Base-by-base conservation (phyloP, 2,113 vertebrate genomes). In the Gymnocephalus cernua region DNA sequence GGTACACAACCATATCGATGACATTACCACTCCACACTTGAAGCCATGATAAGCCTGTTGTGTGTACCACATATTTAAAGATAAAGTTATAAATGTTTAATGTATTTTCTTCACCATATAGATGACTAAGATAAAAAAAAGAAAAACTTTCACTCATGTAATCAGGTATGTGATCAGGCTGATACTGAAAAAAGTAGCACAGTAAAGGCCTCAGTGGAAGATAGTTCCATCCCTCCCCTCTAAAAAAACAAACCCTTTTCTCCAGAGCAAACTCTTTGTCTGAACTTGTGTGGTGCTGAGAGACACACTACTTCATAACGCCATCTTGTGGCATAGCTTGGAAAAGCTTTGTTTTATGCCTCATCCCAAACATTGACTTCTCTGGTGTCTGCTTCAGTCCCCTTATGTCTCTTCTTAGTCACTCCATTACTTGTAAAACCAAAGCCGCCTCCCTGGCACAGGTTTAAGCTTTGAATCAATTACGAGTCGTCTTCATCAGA, bases 291-390 rank as follows among this genome's bases (percentile, higher is more conserved):
- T 48, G 32, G 38, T 58, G 64, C 44, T 51, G 58, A n/a, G 21
- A 56, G 82, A 84, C 21, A 84, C 18, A 9, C 65, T 77, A 87
- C 80, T 81, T 74, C 56, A 84, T 29, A 89, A 85, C 77, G 83
- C 92, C 93, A 93, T 92, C 93, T 89, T 83, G 92, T 93, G 93
- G 88, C 57, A 45, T 32, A 21, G 27, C 9, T n/a, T 0, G n/a
- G 48, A 80, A 83, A 68, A 64, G 62, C 13, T 77, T 58, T 45
- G 41, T 59, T 80, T 35, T 0, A 48, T 78, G 21, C 61, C 51
- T 44, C 45, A 76, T 73, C 71, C 77, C 88, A 73, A 82, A 83
- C 77, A 75, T 63, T 56, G 78, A 75, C 63, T 57, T 74, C 75
- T 64, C 45, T 73, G 8, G 71, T 73, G 72, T 73, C 80, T 73